phyloP scores from a whole-genome alignment of 2,113 vertebrate species.

The Brienomyrus longianalis region DNA sequence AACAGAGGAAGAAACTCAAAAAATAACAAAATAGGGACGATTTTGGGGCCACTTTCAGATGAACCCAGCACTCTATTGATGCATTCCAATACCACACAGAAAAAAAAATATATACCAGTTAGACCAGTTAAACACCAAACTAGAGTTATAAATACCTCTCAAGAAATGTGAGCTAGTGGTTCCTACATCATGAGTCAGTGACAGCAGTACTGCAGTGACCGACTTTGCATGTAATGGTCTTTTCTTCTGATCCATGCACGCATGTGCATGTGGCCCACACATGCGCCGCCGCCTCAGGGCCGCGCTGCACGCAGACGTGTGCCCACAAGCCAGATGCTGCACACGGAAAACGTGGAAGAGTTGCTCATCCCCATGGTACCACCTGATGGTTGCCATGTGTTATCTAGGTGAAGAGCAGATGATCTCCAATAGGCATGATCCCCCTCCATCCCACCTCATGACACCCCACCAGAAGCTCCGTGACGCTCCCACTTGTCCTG shows the following conservation, averaged over 20 bases:
- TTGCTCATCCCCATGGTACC: neutral
- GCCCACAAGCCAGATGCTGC: neutral
- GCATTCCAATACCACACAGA: neutral
- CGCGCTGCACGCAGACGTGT: neutral
- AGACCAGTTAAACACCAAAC: neutral
- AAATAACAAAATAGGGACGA: neutral
- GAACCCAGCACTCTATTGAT: neutral
- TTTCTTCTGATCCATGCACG: neutral
- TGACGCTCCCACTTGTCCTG: neutral
- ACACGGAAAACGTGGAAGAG: neutral
- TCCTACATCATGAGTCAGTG: neutral
- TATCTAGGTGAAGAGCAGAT: constrained; percentile 7
- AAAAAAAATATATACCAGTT: neutral
- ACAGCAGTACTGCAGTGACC: neutral
- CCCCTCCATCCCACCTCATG: neutral
- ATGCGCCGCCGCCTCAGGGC: neutral
- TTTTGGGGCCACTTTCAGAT: neutral
- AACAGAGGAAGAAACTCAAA: neutral
- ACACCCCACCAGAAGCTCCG: neutral
- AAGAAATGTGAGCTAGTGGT: neutral
- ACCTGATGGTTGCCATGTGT: neutral
- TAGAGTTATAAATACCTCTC: neutral
- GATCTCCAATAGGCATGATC: constrained; percentile 7
- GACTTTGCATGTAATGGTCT: neutral
- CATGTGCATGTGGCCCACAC: neutral